Conservation (phyloP, 2,797 vertebrate species). For the Vultur gryphus region DNA sequence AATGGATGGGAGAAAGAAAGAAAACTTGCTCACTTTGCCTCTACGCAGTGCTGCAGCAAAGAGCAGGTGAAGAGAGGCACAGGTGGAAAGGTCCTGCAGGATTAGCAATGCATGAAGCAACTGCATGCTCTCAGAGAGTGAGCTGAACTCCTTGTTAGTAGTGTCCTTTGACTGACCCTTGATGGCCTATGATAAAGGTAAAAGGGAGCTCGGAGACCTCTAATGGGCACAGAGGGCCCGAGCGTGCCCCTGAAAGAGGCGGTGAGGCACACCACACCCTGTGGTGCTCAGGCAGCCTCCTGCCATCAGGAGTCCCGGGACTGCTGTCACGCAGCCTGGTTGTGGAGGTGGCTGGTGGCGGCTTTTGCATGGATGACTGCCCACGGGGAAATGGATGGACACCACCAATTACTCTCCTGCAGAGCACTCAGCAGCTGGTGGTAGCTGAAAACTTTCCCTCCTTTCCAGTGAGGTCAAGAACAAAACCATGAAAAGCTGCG, state of each 20-base stretch:
- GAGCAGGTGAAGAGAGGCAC: not conserved
- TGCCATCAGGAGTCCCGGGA: not conserved
- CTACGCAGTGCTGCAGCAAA: not conserved
- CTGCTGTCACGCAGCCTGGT: not conserved
- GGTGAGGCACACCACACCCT: not conserved
- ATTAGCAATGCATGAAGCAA: not conserved
- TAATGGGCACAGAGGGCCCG: not conserved
- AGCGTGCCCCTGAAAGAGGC: not conserved
- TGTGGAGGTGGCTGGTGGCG: not conserved
- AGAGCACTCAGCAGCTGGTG: not conserved
- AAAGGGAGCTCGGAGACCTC: not conserved
- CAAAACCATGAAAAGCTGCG: not conserved
- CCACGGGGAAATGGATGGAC: not conserved
- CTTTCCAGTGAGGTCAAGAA: not conserved
- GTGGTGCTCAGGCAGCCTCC: not conserved
- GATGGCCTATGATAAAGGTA: not conserved
- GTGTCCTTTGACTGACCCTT: not conserved
- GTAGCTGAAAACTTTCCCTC: not conserved
- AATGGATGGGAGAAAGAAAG: not conserved
- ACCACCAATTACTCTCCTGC: not conserved
- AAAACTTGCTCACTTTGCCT: not conserved
- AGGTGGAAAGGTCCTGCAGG: not conserved
- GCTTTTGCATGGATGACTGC: not conserved
- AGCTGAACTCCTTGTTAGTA: not conserved
- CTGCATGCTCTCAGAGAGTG: not conserved